Evolutionary conservation across 2,113 vertebrate species (phyloP).

Genomic region (Pelecanoides urinatrix): DNA sequence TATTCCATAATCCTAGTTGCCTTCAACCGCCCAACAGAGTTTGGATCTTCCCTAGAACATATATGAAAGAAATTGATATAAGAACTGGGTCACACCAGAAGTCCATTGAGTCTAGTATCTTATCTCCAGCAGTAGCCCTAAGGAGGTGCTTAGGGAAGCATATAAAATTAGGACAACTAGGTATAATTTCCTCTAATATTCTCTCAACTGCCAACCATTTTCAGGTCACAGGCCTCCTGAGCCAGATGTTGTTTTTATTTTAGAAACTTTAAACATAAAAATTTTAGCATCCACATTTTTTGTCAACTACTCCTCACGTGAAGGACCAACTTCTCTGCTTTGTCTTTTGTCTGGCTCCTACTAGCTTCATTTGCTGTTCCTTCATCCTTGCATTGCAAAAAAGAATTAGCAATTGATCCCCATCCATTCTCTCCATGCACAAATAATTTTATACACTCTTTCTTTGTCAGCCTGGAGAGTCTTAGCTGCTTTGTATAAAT

Average conservation of each 20-base stretch:
- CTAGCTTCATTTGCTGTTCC: neutral
- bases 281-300: neutral
- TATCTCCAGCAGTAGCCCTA: neutral
- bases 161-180: neutral
- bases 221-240: neutral
- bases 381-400: neutral
- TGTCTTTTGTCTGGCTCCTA: neutral
- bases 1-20: neutral
- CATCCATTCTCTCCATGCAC: neutral
- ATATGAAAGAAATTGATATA: neutral
- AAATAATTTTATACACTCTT: neutral
- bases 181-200: neutral
- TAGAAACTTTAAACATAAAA: neutral
- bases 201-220: neutral
- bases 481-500: neutral
- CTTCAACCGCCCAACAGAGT: neutral
- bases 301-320: neutral
- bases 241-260: neutral
- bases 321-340: neutral
- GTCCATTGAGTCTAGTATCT: neutral
- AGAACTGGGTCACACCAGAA: neutral
- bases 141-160: neutral
- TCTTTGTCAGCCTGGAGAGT: neutral
- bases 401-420: neutral
- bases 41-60: neutral